Base-by-base conservation (phyloP, 1,140 invertebrate species). In the Heliothis subflexa region DNA sequence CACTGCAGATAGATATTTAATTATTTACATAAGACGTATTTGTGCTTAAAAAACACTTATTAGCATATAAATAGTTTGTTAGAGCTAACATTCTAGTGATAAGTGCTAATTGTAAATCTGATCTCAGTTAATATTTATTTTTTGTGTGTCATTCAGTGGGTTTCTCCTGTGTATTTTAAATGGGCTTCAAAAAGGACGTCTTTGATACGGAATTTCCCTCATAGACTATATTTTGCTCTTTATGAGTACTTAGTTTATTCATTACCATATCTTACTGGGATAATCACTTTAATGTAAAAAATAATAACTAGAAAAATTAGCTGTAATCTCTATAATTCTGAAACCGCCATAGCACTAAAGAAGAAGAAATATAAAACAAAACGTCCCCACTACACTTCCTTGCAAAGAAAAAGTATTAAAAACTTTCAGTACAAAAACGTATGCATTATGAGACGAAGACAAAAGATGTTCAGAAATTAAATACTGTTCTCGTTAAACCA, bases 111-210 rank as follows among this genome's bases (percentile, higher is more conserved):
- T 33, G 59, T 33, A 40, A 52, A 18, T 33, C 10, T 33, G 2
- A 12, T 33, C 12, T 40, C 59, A 61, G 33, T 33, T 33, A 61
- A 61, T 61, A 61, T 61, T 61, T 61, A 61, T 61, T 40, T 61
- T 61, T 3, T 25, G 12, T 13, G 12, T 25, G 18, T 59, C 21
- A 25, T 59, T 59, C 9, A 25, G 11, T 10, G 55, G 18, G 9
- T 59, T 59, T 59, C 55, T n/a, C 55, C 18, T 25, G 21, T 5
- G 25, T 25, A 25, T 25, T 25, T 25, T 25, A 25, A 14, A 54
- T 33, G 1, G 3, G 3, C 33, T 33, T 33, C 3, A 3, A 33
- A 33, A 33, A 33, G 3, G 1, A 33, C 3, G 1, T 33, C 33
- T 7, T 33, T 33, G 1, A 33, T 33, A 33, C 33, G 33, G 33